Evolutionary conservation across 2,113 vertebrate genomes (phyloP).

Genomic region (human): DNA sequence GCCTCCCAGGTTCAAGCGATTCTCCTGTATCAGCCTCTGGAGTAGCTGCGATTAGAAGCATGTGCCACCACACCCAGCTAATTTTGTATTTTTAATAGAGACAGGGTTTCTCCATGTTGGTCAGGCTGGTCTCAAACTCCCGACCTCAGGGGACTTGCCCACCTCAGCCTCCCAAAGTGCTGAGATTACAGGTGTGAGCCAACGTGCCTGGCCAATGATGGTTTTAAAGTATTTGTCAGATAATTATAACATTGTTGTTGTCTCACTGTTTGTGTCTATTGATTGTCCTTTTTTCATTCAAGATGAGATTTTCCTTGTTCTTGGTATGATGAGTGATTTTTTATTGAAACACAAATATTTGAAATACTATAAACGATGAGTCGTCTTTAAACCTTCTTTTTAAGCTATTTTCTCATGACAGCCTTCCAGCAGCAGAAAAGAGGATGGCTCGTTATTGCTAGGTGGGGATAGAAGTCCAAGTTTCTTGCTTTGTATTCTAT

Average conservation of each 20-base stretch:
- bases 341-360: not conserved
- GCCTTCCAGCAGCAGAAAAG: not conserved
- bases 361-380: not conserved
- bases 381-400: not conserved
- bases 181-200: too few relatives aligned
- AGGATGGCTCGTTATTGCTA: not conserved
- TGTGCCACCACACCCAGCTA: rapidly evolving
- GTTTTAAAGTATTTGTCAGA: not conserved
- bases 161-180: too few relatives aligned
- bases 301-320: not conserved
- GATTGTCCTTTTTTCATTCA: not conserved
- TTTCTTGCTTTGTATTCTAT: not conserved
- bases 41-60: too few relatives aligned
- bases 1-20: too few relatives aligned
- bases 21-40: too few relatives aligned
- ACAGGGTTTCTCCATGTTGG: too few relatives aligned
- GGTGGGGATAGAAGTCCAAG: not conserved
- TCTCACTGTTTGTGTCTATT: not conserved
- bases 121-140: too few relatives aligned
- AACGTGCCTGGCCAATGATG: too few relatives aligned
- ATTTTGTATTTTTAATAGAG: too few relatives aligned
- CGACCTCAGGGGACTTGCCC: too few relatives aligned
- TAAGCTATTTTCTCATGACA: not conserved
- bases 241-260: not conserved
- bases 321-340: not conserved